Base-by-base conservation (phyloP, 2,797 vertebrate species). In the Leptodactylus fallax region DNA sequence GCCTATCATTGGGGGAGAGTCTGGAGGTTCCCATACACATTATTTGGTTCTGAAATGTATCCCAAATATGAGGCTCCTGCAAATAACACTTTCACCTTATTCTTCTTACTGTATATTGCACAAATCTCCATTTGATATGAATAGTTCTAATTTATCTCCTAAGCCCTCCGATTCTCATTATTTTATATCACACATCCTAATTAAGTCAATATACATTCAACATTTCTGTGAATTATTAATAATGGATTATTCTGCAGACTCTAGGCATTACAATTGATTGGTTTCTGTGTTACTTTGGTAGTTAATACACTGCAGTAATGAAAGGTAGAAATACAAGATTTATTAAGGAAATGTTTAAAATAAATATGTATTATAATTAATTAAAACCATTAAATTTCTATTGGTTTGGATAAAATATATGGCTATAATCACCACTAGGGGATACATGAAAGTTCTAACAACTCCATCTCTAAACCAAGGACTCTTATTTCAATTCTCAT, bases 131-230 rank as follows among this genome's bases (percentile, higher is more conserved):
- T 65, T 49, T 65, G 11, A 65, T 47, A 65, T 67, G 17, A 67
- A 23, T 19, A 65, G 23, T 36, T 82, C 67, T 82, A 82, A 53
- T 53, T 67, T 47, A 21, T 82, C 13, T 65, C 53, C 19, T 51
- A 3, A 81, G 49, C 14, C 27, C 21, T 49, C 61, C 19, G 61
- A 81, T 65, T 61, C 47, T 82, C 23, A 63, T 81, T 81, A 81
- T 81, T 47, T 81, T 49, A 55, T 27, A 81, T 49, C 79, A 80
- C 16, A 45, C 45, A 11, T 65, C 21, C 80, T 82, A 82, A 82
- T 65, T 53, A 82, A 81, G 67, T 82, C 80, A 67, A 82, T 82
- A 82, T 67, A 82, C 51, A 82, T 67, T 82, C 21, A 67, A 82
- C 61, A 82, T 60, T 17, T 82, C 21, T 9, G 13, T 82, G 60